Base-by-base conservation (phyloP, 2,113 vertebrate genomes). In the Notothenia coriiceps region DNA sequence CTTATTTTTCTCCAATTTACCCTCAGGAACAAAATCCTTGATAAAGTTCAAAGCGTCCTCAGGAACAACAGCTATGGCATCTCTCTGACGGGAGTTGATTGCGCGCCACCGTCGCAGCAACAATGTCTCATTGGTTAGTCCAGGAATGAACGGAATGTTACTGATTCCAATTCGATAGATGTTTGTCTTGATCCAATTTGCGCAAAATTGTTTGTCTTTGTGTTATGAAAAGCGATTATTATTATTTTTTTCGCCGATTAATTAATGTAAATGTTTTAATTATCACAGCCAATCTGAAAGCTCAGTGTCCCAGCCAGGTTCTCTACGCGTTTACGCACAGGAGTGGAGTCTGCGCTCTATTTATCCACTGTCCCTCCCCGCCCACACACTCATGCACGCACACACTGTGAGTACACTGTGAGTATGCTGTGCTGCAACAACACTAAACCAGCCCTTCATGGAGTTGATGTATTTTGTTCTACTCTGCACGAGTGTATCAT, bases 321-420 rank as follows among this genome's bases (percentile, higher is more conserved):
- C 56, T 44, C 35, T 14, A 49, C 13, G 73, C 43, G n/a, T 75
- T 87, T 87, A 85, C 78, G 79, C 87, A 78, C 76, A 44, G 51
- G 60, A 70, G 77, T 70, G 46, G 67, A 56, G 77, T 60, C 79
- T 10, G 66, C 50, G 67, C 82, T 79, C 70, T 84, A 81, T 91
- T 91, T 92, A 92, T 87, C 60, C 72, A 46, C 1, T 35, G 43
- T 20, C 57, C 35, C 52, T 33, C 51, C 60, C 70, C 78, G 61
- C 40, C 74, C 63, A 43, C 54, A 29, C 40, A 47, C 56, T n/a
- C 5, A 12, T 43, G 10, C 46, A 7, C 62, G 5, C 66, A 13
- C 70, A 35, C 70, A 46, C 55, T 3, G 3, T 14, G 22, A 67
- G 6, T 29, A 29, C 2, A 2, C 25, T 3, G 25, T 25, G 25